A percentile compares a stretch with the other conserved stretches of the same genome.
phyloP scores from a whole-genome alignment of 2,888 invertebrate species.

The Acronicta aceris region DNA sequence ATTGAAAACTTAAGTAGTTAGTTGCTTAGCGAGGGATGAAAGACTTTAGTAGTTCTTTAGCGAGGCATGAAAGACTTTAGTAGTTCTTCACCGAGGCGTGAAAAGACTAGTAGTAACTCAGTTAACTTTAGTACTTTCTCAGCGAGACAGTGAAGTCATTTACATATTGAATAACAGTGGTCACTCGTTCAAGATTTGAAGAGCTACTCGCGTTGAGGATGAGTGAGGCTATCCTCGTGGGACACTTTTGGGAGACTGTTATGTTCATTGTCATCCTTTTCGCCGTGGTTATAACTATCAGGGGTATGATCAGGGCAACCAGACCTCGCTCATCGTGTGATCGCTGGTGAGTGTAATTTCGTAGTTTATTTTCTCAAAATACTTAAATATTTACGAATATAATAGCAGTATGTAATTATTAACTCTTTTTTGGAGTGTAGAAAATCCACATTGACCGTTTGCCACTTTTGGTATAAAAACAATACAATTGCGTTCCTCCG shows the following conservation, averaged over 20 bases:
- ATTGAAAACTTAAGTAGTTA: too few relatives aligned
- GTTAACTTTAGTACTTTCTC: background rate
- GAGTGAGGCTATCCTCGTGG: background rate
- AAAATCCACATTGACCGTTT: too few relatives aligned
- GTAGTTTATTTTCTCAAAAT: too few relatives aligned
- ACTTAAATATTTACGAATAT: too few relatives aligned
- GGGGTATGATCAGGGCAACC: constrained; percentile 12
- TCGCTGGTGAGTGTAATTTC: background rate
- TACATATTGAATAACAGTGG: background rate
- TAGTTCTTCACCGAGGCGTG: too few relatives aligned
- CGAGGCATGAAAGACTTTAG: too few relatives aligned
- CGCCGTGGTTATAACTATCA: background rate
- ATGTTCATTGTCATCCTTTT: background rate
- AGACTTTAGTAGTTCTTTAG: too few relatives aligned
- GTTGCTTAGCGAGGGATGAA: too few relatives aligned
- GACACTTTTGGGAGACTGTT: background rate
- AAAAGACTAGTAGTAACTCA: background rate
- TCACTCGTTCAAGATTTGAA: background rate
- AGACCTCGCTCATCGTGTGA: background rate
- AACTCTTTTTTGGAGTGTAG: too few relatives aligned
- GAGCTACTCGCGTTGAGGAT: background rate
- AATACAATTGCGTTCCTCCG: too few relatives aligned
- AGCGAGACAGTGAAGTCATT: background rate
- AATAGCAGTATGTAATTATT: too few relatives aligned
- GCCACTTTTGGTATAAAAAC: too few relatives aligned